Conservation (phyloP, 2,888 invertebrate species). For the Drosophila diplacantha region DNA sequence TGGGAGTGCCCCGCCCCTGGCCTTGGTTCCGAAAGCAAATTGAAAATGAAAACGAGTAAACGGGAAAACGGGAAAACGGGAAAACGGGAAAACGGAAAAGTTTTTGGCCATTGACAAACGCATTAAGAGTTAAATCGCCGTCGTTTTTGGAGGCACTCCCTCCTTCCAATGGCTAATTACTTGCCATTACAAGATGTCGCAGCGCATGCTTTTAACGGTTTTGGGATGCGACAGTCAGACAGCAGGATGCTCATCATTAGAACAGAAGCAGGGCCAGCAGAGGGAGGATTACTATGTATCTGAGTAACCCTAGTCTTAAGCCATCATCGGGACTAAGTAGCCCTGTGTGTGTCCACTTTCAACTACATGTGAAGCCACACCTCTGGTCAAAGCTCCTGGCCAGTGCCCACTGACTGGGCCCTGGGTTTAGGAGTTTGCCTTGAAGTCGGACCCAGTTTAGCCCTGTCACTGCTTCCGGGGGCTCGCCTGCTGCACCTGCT, state of each 20-base stretch:
- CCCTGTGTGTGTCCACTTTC: neutral
- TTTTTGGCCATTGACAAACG: constrained; percentile 34
- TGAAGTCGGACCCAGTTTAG: neutral
- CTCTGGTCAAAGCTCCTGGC: neutral
- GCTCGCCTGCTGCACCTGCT: neutral
- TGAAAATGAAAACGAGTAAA: constrained; percentile 8
- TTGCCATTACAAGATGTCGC: constrained; percentile 23
- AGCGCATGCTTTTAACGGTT: constrained; percentile 2
- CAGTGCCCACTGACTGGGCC: neutral
- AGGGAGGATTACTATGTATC: neutral
- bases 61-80: constrained; percentile 7
- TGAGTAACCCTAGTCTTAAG: neutral
- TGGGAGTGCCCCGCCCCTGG: no score
- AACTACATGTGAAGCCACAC: neutral
- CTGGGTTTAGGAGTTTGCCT: neutral
- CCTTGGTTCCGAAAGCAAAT: neutral
- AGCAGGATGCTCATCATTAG: neutral
- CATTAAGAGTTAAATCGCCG: constrained; percentile 37
- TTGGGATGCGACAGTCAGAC: neutral
- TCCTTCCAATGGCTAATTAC: constrained; percentile 17
- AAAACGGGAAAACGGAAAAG: constrained; percentile 18
- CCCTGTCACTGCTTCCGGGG: neutral
- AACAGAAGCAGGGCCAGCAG: neutral
- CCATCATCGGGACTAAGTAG: neutral
- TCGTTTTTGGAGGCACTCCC: neutral